Conservation (phyloP, 2,113 vertebrate species). For the Aramus guarauna region DNA sequence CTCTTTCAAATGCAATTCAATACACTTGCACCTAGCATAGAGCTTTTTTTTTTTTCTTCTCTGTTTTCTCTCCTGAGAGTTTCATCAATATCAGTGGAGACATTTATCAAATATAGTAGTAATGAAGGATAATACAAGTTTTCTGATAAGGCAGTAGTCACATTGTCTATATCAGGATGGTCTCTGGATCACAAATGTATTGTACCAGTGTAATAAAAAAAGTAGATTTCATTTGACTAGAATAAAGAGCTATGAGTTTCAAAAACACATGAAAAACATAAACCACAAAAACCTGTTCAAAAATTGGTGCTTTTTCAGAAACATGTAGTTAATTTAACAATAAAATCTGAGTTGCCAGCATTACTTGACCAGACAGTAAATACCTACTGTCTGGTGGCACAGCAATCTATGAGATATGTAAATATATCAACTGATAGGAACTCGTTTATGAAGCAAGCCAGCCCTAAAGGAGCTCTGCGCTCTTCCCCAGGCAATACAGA, state of each 20-base stretch:
- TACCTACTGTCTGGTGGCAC: fast-evolving
- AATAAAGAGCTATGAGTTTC: neutral
- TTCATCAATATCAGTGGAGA: neutral
- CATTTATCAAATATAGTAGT: neutral
- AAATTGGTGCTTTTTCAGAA: neutral
- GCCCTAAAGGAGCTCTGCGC: neutral
- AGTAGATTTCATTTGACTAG: neutral
- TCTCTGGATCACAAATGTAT: neutral
- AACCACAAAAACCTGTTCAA: neutral
- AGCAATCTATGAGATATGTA: neutral
- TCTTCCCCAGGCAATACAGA: neutral
- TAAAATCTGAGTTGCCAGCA: neutral
- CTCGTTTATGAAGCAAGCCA: neutral
- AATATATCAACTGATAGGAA: neutral
- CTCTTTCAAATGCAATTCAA: neutral
- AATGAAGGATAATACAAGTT: neutral
- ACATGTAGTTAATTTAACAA: neutral
- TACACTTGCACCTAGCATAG: neutral
- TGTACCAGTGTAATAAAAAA: neutral
- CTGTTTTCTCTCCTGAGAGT: neutral
- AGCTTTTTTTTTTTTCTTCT: neutral
- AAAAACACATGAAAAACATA: neutral
- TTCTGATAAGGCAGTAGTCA: neutral
- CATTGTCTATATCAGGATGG: neutral
- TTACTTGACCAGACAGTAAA: neutral